Conservation (phyloP, 2,113 vertebrate species). For the Nicator chloris region DNA sequence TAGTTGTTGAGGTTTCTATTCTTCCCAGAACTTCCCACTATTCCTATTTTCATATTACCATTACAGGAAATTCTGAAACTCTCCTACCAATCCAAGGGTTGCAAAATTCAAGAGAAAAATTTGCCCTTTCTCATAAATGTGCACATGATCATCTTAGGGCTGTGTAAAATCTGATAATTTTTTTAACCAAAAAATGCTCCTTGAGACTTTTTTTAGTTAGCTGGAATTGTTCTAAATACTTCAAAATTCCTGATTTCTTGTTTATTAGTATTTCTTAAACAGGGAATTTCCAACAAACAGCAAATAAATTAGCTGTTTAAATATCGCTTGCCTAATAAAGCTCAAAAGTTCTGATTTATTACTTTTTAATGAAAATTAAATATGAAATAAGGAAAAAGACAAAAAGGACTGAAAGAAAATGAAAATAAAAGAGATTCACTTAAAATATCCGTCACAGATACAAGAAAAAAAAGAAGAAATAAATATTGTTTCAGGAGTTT, state of each 20-base stretch:
- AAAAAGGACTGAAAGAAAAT: not conserved
- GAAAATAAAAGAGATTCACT: not conserved
- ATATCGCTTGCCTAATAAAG: not conserved
- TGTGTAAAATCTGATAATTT: not conserved
- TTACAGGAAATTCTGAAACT: not conserved
- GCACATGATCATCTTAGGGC: not conserved
- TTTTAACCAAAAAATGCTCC: not conserved
- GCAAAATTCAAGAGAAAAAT: not conserved
- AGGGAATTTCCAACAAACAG: not conserved
- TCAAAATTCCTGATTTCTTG: not conserved
- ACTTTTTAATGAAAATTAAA: not conserved
- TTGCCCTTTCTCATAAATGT: not conserved
- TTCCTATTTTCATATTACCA: constrained; percentile 11
- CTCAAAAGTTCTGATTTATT: not conserved
- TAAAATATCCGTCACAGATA: not conserved
- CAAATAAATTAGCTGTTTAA: not conserved
- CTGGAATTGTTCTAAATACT: not conserved
- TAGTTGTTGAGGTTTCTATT: constrained; percentile 31
- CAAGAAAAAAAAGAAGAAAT: not conserved
- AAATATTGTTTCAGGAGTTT: not conserved
- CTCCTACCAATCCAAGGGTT: not conserved
- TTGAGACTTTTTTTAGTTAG: not conserved
- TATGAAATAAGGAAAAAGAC: not conserved
- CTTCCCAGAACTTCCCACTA: constrained; percentile 9
- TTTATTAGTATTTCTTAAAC: not conserved